Conservation (phyloP, 2,797 vertebrate genomes). For the Catostomus latipinnis region DNA sequence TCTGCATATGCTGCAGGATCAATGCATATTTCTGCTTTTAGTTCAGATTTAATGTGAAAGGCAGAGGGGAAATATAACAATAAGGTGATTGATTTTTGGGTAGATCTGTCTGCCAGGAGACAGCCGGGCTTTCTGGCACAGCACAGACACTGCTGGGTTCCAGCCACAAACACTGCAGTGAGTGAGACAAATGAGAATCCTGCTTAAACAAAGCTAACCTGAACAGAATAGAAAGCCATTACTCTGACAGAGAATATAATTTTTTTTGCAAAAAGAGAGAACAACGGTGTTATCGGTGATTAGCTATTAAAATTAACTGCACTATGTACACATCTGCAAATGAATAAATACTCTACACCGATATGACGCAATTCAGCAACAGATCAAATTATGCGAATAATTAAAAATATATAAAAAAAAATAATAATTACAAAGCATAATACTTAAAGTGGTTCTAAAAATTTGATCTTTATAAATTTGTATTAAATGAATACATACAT, state of each 20-base stretch:
- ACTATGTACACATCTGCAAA: no score
- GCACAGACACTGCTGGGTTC: constrained; percentile 9
- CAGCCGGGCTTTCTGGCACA: constrained; percentile 50
- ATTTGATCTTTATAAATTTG: no score
- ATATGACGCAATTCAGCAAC: no score
- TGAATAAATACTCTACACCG: no score
- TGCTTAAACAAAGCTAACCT: constrained; percentile 2
- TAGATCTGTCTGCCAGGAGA: constrained; percentile 47
- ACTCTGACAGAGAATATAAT: background rate
- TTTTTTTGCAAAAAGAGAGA: no score
- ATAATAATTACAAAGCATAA: no score
- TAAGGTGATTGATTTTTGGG: background rate
- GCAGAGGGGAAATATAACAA: background rate
- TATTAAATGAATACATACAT: no score
- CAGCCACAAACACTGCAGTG: constrained; percentile 39
- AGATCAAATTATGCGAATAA: no score
- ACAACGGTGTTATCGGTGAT: no score
- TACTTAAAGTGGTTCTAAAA: no score
- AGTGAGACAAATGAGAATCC: background rate
- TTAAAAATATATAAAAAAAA: no score
- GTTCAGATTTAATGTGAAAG: background rate
- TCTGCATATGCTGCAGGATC: background rate
- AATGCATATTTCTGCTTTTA: background rate
- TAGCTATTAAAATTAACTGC: no score
- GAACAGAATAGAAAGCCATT: background rate